phyloP scores from a whole-genome alignment of 37 sponge, comb jelly and placozoan species.

The Chondrosia reniformis region DNA sequence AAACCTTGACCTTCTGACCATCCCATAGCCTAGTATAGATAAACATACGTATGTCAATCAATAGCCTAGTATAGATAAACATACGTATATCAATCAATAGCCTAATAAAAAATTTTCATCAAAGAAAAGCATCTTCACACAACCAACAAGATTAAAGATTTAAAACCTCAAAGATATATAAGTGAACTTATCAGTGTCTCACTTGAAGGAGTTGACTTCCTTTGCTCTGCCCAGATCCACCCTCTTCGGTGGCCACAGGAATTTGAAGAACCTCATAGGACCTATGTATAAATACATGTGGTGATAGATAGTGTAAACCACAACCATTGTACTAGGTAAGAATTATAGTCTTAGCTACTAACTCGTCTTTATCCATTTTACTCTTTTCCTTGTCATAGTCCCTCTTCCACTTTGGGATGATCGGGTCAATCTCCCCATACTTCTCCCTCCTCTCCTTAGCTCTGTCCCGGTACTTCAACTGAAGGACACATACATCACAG shows the following conservation, averaged over 20 bases:
- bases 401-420: slow-evolving; percentile 81
- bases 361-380: not conserved
- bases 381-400: slow-evolving; percentile 9
- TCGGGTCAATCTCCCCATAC: slow-evolving; percentile 62
- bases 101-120: not conserved
- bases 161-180: too few species aligned
- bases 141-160: too few species aligned
- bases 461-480: slow-evolving; percentile 77
- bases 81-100: not conserved
- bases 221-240: not conserved
- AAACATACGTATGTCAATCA: not conserved
- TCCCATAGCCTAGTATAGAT: slow-evolving; percentile 72
- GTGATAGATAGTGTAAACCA: too few species aligned
- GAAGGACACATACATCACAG: not conserved
- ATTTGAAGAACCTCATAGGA: too few species aligned
- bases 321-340: too few species aligned
- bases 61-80: not conserved
- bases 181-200: not conserved
- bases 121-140: not conserved
- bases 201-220: not conserved
- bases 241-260: too few species aligned
- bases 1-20: slow-evolving; percentile 83
- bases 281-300: too few species aligned
- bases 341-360: not conserved
- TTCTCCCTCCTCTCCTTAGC: slow-evolving; percentile 81